Conservation (phyloP, 2,888 invertebrate species). For the Melikaiella ostensackeni region DNA sequence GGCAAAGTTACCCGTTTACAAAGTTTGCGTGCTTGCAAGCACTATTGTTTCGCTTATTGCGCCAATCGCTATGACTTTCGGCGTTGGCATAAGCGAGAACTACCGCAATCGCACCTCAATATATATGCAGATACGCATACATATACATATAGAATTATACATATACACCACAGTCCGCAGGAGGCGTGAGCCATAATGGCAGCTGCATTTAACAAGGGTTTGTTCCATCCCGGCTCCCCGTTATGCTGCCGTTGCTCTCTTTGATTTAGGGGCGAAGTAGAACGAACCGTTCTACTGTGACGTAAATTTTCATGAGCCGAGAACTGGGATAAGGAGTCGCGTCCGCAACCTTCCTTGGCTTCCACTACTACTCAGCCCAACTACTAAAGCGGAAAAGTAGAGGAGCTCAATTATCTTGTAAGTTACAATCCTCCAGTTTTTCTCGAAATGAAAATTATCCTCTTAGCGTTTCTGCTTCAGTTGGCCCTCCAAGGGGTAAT, state of each 20-base stretch:
- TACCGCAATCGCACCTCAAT: constrained; percentile 33
- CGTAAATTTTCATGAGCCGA: constrained; percentile 43
- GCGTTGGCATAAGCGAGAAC: constrained; percentile 56
- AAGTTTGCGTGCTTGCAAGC: constrained; percentile 62
- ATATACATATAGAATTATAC: background rate
- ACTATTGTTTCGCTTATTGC: constrained; percentile 68
- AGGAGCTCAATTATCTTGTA: background rate
- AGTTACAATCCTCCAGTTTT: background rate
- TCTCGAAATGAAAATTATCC: too few relatives aligned
- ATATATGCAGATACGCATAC: background rate
- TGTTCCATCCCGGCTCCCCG: constrained; percentile 31
- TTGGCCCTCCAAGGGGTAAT: too few relatives aligned
- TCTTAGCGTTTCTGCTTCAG: too few relatives aligned
- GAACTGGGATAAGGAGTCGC: constrained; percentile 10
- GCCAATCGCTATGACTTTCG: constrained; percentile 64
- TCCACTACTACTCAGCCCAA: background rate
- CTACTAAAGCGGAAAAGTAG: constrained; percentile 9
- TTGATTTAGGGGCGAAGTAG: constrained; percentile 59
- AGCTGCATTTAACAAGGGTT: constrained; percentile 58
- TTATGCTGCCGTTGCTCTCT: constrained; percentile 47
- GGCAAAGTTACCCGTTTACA: constrained; percentile 50
- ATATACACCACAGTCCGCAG: background rate
- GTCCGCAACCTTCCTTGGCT: background rate
- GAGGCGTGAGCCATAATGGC: constrained; percentile 49
- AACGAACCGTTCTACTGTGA: constrained; percentile 34